phyloP scores from a whole-genome alignment of 2,113 vertebrate species.

The Poecile atricapillus region DNA sequence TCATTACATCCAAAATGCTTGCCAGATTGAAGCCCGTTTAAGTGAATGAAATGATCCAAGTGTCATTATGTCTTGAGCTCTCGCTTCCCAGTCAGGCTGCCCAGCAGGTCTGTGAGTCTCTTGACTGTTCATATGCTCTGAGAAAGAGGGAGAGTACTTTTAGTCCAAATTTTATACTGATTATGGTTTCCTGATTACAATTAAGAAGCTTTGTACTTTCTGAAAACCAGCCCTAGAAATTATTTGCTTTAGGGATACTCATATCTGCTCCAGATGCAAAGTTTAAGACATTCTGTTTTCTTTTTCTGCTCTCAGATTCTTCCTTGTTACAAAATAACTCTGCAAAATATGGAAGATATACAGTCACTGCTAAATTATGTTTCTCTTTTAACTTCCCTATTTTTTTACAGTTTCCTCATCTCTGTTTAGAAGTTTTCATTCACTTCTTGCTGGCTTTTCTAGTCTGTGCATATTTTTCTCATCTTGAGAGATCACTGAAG shows the following conservation, averaged over 20 bases:
- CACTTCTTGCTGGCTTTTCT: background rate
- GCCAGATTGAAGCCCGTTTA: background rate
- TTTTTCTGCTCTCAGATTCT: background rate
- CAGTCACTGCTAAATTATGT: background rate
- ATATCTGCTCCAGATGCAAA: background rate
- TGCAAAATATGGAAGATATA: background rate
- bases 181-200: background rate
- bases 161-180: background rate
- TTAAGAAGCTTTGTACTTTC: slow-evolving; percentile 11
- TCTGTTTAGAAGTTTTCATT: background rate
- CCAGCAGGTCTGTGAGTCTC: background rate
- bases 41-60: slow-evolving; percentile 19
- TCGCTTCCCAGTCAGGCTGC: slow-evolving; percentile 7
- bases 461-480: background rate
- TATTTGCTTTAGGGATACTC: background rate
- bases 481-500: slow-evolving; percentile 2
- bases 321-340: background rate
- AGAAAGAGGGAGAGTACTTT: background rate
- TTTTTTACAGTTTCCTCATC: background rate
- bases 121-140: background rate
- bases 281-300: background rate
- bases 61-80: background rate
- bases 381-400: background rate
- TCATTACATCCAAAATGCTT: background rate
- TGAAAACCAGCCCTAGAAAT: background rate